phyloP scores from a whole-genome alignment of 2,113 vertebrate genomes.

The Clarias macrocephalus region DNA sequence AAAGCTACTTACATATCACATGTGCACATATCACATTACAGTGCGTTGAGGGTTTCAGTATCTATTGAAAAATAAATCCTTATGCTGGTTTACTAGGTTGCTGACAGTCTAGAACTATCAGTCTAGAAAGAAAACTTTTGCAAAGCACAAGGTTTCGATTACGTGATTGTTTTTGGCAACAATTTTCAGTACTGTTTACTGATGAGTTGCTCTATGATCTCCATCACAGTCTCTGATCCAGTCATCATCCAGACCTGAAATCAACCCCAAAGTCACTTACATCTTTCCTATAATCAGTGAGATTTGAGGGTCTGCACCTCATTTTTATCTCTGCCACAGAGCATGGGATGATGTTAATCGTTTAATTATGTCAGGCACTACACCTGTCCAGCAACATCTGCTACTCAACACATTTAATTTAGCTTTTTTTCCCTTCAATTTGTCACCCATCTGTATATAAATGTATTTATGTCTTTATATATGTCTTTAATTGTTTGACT shows the following conservation, averaged over 20 bases:
- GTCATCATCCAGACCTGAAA: neutral
- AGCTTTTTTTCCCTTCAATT: neutral
- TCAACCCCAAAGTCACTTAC: neutral
- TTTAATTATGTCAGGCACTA: neutral
- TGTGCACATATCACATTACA: no score
- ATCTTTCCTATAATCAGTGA: neutral
- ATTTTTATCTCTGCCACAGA: neutral
- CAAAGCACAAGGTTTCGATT: neutral
- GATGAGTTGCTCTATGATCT: neutral
- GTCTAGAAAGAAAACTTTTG: no score
- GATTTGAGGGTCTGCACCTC: neutral
- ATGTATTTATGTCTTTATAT: neutral
- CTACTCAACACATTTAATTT: neutral
- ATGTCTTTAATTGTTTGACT: neutral
- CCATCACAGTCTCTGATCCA: no score
- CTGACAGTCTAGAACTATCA: no score
- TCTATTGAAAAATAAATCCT: no score
- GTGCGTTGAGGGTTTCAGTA: no score
- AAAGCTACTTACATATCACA: no score
- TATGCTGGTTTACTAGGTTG: no score
- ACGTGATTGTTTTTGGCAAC: neutral
- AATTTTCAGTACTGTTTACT: neutral
- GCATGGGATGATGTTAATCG: neutral
- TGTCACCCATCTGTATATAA: neutral
- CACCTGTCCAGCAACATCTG: slow-evolving; percentile 12